A percentile compares a stretch with the other conserved stretches of the same genome.
These are phyloP conservation scores for Geotrupes spiniger DNA, from an alignment of 2,888 invertebrate genomes.

Conservation along the genomic window DNA sequence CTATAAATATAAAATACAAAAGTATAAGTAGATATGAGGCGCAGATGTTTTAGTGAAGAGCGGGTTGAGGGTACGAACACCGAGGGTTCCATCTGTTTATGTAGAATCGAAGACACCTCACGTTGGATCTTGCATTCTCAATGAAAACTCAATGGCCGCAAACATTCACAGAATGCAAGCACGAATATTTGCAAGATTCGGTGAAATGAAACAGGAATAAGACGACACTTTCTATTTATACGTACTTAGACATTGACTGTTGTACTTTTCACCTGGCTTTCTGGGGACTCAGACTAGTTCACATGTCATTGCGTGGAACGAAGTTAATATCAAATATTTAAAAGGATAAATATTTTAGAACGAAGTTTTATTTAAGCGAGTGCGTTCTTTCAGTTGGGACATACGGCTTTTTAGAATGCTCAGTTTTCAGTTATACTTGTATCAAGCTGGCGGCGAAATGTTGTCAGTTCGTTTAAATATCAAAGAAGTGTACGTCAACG, in stretches of 20 bases:
- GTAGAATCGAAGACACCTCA: constrained; percentile 23
- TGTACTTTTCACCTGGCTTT: too few relatives aligned
- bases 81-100: constrained; percentile 26
- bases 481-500: constrained; percentile 19
- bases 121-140: constrained; percentile 25
- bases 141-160: constrained; percentile 24
- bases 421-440: too few relatives aligned
- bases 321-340: too few relatives aligned
- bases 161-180: constrained; percentile 24
- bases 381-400: too few relatives aligned
- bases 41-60: constrained; percentile 24
- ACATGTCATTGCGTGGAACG: too few relatives aligned
- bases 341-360: too few relatives aligned
- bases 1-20: constrained; percentile 30
- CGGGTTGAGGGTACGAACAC: constrained; percentile 15
- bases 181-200: constrained; percentile 16
- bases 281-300: too few relatives aligned
- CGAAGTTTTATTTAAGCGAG: too few relatives aligned
- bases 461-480: constrained; percentile 25
- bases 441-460: background rate
- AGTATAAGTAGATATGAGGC: constrained; percentile 27
- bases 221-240: constrained; percentile 16
- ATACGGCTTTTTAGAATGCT: constrained; percentile 8
- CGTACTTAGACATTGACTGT: too few relatives aligned
- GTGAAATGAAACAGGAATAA: constrained; percentile 20